Evolutionary conservation across 2,797 vertebrate species (phyloP).

Genomic region (Sciurus carolinensis): DNA sequence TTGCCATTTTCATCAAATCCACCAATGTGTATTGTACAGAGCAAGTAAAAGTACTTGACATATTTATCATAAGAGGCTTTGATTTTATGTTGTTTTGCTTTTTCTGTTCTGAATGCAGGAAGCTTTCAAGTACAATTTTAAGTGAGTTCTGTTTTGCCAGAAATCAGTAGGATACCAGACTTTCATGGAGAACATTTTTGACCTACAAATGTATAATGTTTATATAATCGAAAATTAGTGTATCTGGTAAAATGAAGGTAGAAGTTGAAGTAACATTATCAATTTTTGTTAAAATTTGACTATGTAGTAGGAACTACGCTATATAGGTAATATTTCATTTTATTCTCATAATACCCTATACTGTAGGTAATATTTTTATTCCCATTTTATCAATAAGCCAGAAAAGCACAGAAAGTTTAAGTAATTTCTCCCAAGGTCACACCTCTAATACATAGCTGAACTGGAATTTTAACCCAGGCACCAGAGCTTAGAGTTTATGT

Average conservation of each 20-base stretch:
- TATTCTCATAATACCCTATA: neutral
- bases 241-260: neutral
- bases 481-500: neutral
- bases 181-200: conserved; percentile 25
- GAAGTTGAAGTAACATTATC: neutral
- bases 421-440: neutral
- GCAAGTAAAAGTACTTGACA: neutral
- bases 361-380: neutral
- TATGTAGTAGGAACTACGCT: neutral
- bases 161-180: neutral
- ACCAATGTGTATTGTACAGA: neutral
- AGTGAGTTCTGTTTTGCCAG: neutral
- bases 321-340: neutral
- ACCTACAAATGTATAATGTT: neutral
- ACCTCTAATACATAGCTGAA: neutral
- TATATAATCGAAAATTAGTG: neutral
- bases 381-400: neutral
- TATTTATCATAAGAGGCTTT: neutral
- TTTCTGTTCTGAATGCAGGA: neutral
- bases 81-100: neutral
- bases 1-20: neutral
- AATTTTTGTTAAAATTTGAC: neutral
- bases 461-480: neutral
- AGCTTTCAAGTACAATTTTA: conserved; percentile 18
- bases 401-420: neutral